Conservation (phyloP, 2,113 vertebrate species). For the Gallinago paraguaiae region DNA sequence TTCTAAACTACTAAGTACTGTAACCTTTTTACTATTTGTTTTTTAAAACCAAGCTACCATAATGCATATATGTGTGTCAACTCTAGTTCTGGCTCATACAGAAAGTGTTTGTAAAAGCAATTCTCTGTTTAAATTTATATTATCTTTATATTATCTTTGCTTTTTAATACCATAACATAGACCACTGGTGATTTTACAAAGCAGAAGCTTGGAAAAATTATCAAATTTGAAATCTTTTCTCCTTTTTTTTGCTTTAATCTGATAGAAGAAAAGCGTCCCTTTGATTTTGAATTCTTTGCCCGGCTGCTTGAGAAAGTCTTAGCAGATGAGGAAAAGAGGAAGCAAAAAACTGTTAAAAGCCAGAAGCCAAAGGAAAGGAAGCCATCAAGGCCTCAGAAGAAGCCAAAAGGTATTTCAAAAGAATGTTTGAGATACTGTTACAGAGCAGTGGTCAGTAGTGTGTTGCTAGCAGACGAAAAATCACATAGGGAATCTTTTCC, state of each 20-base stretch:
- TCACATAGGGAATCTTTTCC: rapidly evolving
- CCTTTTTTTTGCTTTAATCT: constrained; percentile 37
- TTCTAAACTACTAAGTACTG: background rate
- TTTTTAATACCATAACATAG: background rate
- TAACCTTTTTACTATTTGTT: background rate
- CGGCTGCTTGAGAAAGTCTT: constrained; percentile 88
- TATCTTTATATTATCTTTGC: background rate
- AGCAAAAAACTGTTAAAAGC: constrained; percentile 75
- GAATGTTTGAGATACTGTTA: background rate
- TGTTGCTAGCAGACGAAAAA: background rate
- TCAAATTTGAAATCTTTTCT: background rate
- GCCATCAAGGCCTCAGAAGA: constrained; percentile 60
- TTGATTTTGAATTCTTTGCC: constrained; percentile 93
- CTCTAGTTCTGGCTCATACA: background rate
- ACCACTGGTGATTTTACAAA: background rate
- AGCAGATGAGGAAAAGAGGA: constrained; percentile 84
- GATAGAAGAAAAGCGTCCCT: constrained; percentile 86
- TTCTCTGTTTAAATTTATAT: background rate
- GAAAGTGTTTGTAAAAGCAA: background rate
- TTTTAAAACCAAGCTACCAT: background rate
- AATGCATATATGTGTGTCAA: background rate
- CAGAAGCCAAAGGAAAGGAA: constrained; percentile 69
- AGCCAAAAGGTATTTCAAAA: constrained; percentile 70
- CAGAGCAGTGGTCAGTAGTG: background rate
- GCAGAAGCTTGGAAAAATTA: background rate